These are phyloP conservation scores for Elgaria multicarinata DNA, from an alignment of 2,113 vertebrate species.

Conservation along the genomic window DNA sequence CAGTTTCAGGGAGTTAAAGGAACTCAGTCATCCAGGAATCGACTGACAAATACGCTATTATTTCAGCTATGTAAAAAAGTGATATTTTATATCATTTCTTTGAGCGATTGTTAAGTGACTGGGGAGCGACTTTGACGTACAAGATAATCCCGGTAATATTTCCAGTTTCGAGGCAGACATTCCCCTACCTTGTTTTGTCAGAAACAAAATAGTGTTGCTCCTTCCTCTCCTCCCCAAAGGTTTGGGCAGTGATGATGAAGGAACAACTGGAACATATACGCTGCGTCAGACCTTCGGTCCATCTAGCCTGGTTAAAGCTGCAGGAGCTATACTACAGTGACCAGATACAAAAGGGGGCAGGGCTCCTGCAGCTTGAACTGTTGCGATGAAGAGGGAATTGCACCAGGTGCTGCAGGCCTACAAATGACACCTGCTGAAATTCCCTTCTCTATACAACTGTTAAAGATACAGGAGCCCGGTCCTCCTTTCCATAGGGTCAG, in stretches of 20 bases:
- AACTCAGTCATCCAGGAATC: constrained; percentile 83
- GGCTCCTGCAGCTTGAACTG: no score
- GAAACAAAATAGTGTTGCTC: not conserved
- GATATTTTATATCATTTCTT: constrained; percentile 95
- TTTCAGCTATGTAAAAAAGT: constrained; percentile 84
- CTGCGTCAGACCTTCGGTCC: no score
- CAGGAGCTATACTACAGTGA: no score
- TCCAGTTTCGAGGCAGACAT: constrained; percentile 57
- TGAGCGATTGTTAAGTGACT: constrained; percentile 91
- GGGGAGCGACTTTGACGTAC: constrained; percentile 74
- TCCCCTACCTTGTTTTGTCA: not conserved
- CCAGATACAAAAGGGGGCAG: no score
- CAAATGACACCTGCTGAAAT: no score
- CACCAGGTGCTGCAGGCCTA: no score
- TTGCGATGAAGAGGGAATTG: no score
- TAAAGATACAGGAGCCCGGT: no score
- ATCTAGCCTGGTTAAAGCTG: no score
- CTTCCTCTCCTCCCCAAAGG: not conserved
- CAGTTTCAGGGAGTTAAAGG: constrained; percentile 77
- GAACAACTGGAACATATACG: not conserved
- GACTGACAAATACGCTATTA: constrained; percentile 92
- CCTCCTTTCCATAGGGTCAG: no score
- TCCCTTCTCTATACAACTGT: no score
- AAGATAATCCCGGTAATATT: constrained; percentile 69
- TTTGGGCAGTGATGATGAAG: no score